These are phyloP conservation scores for Pangasius krempfi DNA, from an alignment of 2,797 vertebrate species.

Conservation along the genomic window DNA sequence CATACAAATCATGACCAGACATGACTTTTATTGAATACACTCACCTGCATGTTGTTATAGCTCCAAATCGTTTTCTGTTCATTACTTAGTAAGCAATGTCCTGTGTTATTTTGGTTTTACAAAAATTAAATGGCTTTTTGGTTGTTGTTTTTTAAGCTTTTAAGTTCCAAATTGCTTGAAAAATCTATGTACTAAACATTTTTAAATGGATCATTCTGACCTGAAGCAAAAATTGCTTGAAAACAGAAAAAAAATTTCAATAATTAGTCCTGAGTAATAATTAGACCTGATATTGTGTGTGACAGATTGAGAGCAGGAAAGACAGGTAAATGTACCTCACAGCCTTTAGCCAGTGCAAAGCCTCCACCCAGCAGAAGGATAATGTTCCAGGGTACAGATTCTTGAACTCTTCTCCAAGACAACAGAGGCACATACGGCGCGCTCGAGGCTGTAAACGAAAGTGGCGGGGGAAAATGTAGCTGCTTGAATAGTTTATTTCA, in stretches of 20 bases:
- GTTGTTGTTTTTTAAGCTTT: background rate
- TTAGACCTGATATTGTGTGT: background rate
- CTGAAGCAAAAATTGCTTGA: background rate
- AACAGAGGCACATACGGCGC: constrained; percentile 84
- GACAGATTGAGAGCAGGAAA: background rate
- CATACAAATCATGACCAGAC: background rate
- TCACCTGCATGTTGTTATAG: background rate
- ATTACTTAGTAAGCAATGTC: background rate
- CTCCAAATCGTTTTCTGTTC: background rate
- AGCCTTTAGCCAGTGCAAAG: constrained; percentile 96
- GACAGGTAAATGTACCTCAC: constrained; percentile 80
- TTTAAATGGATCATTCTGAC: background rate
- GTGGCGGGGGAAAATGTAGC: background rate
- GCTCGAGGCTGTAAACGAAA: constrained; percentile 78
- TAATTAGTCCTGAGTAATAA: background rate
- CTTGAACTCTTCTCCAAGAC: constrained; percentile 92
- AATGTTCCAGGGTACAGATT: constrained; percentile 93
- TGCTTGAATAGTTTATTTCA: background rate
- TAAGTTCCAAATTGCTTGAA: background rate
- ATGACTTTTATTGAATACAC: background rate
- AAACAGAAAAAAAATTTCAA: background rate
- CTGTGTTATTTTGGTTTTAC: background rate
- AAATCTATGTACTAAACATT: background rate
- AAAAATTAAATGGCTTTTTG: background rate
- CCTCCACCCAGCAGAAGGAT: constrained; percentile 93